Base-by-base conservation (phyloP, 2,888 invertebrate species). In the Agriopis leucophaearia region DNA sequence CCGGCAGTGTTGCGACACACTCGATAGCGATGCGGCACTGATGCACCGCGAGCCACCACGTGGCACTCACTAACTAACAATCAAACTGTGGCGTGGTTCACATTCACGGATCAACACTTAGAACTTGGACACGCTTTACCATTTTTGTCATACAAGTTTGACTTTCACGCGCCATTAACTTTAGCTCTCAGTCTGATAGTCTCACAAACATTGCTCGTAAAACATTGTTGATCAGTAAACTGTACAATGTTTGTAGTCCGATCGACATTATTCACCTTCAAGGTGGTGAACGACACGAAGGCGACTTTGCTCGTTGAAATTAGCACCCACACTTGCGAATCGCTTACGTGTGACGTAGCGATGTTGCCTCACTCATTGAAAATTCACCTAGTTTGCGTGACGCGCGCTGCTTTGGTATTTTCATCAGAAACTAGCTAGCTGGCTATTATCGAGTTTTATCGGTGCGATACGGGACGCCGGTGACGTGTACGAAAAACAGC, bases 281-380 rank as follows among this genome's bases (percentile, higher is more conserved):
- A 47, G 36, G 64, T 76, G 74, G 78, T 80, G 79, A 84, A 86
- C 81, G 81, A 84, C 83, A 81, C 78, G 75, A 67, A 83, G 85
- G 85, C 88, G 86, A 88, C 88, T 81, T 87, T 87, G 81, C 58
- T 55, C 84, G 84, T 85, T 82, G 80, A 84, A 88, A 85, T 86
- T 81, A 83, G 78, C 87, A 82, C 84, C 79, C 74, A 81, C 78
- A 78, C 74, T 86, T 82, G 81, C 82, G 69, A 83, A 82, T 76
- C 78, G 68, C 67, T 78, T 71, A 74, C 71, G 65, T 67, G 71
- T 84, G 80, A 81, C 80, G 83, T 79, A 65, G 42, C 16, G 56
- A 65, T 74, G 74, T 79, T 78, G 75, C 79, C 74, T 76, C 72
- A 78, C 78, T 74, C 73, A 77, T 72, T 75, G 74, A 78, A 75